Evolutionary conservation across 1,140 invertebrate genomes (phyloP).

Genomic region (Sitophilus oryzae): DNA sequence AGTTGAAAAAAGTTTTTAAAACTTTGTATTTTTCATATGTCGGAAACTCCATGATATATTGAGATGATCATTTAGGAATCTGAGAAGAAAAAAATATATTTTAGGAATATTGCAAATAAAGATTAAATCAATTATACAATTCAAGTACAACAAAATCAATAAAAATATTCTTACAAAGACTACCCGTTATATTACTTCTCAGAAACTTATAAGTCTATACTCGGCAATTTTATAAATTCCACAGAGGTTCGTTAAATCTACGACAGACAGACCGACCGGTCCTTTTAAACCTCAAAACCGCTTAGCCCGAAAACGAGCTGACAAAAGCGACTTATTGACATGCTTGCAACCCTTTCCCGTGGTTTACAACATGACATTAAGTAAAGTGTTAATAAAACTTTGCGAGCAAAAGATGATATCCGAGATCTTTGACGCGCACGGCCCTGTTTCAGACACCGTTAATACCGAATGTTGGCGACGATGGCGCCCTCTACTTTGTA

Average conservation of each 20-base stretch:
- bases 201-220: neutral
- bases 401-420: neutral
- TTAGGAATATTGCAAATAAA: too few relatives aligned
- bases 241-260: conserved; percentile 3
- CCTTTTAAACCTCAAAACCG: conserved; percentile 13
- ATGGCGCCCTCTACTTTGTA: neutral
- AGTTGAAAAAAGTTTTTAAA: too few relatives aligned
- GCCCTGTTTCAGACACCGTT: neutral
- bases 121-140: too few relatives aligned
- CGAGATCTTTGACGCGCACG: neutral
- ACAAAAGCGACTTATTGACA: conserved; percentile 17
- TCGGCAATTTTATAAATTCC: conserved; percentile 5
- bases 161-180: too few relatives aligned
- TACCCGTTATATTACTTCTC: neutral
- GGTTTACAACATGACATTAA: conserved; percentile 20
- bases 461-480: neutral
- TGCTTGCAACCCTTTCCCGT: neutral
- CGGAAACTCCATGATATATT: too few relatives aligned
- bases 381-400: conserved; percentile 25
- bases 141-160: too few relatives aligned
- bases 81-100: too few relatives aligned
- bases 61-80: too few relatives aligned
- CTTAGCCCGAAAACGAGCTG: conserved; percentile 10
- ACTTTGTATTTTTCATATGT: too few relatives aligned
- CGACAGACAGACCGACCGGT: neutral